phyloP scores from a whole-genome alignment of 2,888 invertebrate species.

The Oxytorus armatus region DNA sequence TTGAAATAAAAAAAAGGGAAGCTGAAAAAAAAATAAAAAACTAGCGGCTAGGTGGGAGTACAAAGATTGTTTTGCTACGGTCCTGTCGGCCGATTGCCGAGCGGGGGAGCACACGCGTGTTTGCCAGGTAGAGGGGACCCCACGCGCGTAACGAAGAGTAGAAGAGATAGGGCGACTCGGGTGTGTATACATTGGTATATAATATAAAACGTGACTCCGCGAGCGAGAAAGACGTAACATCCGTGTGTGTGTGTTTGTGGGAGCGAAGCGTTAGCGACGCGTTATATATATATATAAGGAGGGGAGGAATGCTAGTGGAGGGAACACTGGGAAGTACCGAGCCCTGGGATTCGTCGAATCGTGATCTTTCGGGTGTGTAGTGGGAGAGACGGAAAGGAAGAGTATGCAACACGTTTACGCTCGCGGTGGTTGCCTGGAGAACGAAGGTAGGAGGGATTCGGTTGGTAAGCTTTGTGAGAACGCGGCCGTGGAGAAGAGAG shows the following conservation, averaged over 20 bases:
- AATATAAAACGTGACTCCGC: conserved; percentile 18
- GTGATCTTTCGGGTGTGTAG: conserved; percentile 4
- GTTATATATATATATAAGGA: conserved; percentile 21
- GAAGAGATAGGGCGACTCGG: conserved; percentile 29
- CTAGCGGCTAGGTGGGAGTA: no score
- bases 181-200: no score
- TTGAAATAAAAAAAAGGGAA: no score
- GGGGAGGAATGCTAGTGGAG: conserved; percentile 31
- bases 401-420: conserved; percentile 56
- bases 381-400: conserved; percentile 13
- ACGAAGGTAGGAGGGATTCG: conserved; percentile 48
- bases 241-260: conserved; percentile 73
- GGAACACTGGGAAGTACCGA: conserved; percentile 55
- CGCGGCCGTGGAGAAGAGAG: conserved; percentile 38
- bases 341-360: conserved; percentile 55
- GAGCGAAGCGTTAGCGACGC: conserved; percentile 73
- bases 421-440: conserved; percentile 46
- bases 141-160: conserved; percentile 61
- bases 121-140: conserved; percentile 63
- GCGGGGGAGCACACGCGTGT: conserved; percentile 54
- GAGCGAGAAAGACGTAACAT: conserved; percentile 31
- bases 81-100: conserved; percentile 59
- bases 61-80: no score
- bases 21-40: no score
- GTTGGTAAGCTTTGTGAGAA: conserved; percentile 50